Conservation (phyloP, 2,113 vertebrate genomes). For the Tachycineta bicolor region DNA sequence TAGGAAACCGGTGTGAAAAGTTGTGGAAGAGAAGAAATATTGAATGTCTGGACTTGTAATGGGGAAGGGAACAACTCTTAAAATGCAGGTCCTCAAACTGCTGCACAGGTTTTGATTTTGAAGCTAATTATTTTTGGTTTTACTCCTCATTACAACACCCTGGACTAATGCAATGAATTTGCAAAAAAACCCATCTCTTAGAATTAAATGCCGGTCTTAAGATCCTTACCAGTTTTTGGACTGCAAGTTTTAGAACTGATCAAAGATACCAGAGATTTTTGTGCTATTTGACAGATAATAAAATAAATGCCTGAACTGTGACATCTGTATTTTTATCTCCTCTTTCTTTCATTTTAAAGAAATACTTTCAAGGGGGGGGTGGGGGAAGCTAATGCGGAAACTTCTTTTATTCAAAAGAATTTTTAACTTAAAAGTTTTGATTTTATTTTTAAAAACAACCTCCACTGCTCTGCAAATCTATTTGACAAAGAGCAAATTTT, state of each 20-base stretch:
- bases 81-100: conserved; percentile 42
- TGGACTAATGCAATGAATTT: conserved; percentile 10
- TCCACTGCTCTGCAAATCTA: not conserved
- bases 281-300: not conserved
- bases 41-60: conserved; percentile 19
- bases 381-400: not conserved
- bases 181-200: not conserved
- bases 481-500: not conserved
- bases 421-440: not conserved
- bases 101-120: conserved; percentile 28
- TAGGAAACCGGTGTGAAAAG: conserved; percentile 13
- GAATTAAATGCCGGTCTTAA: conserved; percentile 8
- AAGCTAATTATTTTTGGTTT: not conserved
- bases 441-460: not conserved
- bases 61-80: conserved; percentile 16
- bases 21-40: not conserved
- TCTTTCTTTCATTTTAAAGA: not conserved
- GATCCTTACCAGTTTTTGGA: conserved; percentile 11
- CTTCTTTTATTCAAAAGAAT: not conserved
- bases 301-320: not conserved
- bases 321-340: not conserved
- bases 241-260: conserved; percentile 1
- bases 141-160: not conserved
- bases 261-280: not conserved
- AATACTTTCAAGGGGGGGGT: not conserved